A percentile compares a stretch with the other conserved stretches of the same genome.
phyloP scores from a whole-genome alignment of 2,113 vertebrate species.

The Coreoperca whiteheadi region DNA sequence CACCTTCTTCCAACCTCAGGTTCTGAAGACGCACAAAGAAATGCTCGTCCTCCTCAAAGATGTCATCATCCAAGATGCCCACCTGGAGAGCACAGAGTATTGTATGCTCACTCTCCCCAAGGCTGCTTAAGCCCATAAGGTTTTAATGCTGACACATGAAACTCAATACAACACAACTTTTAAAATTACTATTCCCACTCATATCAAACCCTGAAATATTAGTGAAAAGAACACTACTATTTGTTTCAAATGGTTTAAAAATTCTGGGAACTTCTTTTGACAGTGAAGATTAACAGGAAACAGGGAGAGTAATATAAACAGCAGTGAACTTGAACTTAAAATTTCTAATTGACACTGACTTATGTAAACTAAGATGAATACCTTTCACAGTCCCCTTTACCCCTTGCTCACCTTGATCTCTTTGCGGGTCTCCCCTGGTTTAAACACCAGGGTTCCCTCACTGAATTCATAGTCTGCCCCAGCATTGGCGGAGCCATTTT shows the following conservation, averaged over 20 bases:
- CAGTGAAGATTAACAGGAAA: not conserved
- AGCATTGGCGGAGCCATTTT: slow-evolving; percentile 95
- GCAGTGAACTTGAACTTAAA: not conserved
- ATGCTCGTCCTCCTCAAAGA: slow-evolving; percentile 97
- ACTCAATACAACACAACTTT: not conserved
- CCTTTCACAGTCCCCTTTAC: not conserved
- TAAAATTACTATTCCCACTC: not conserved
- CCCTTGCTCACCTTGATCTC: slow-evolving; percentile 81
- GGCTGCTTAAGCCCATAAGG: accelerated
- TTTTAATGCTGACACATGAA: not conserved
- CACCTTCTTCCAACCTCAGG: slow-evolving; percentile 88
- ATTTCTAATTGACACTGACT: not conserved
- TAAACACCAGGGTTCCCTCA: slow-evolving; percentile 81
- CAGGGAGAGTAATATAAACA: not conserved
- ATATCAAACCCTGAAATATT: not conserved
- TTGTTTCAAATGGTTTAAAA: not conserved
- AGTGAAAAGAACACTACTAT: not conserved
- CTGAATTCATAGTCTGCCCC: slow-evolving; percentile 91
- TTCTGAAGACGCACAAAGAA: slow-evolving; percentile 95
- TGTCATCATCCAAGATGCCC: slow-evolving; percentile 94
- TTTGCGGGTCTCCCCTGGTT: slow-evolving; percentile 81
- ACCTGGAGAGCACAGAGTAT: slow-evolving; percentile 76
- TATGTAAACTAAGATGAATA: too few species aligned
- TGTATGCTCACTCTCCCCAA: not conserved
- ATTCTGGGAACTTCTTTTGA: not conserved